Evolutionary conservation across 2,888 invertebrate genomes (phyloP).

Genomic region (Ametastegia equiseti): DNA sequence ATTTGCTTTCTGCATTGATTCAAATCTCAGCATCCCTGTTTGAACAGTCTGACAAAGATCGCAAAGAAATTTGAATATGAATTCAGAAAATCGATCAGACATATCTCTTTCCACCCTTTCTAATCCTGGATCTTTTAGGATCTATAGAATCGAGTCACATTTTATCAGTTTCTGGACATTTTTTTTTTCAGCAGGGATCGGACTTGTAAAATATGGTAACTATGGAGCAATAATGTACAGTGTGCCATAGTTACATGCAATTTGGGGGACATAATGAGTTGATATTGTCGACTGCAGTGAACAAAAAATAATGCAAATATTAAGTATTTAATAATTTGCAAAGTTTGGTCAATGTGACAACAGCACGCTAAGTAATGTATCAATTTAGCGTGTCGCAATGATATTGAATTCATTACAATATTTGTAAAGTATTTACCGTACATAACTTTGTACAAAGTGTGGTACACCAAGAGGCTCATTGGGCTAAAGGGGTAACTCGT

Average conservation of each 20-base stretch:
- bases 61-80: neutral
- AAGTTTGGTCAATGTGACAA: neutral
- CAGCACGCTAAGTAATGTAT: neutral
- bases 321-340: neutral
- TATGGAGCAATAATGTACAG: neutral
- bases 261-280: conserved; percentile 1
- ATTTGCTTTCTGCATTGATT: neutral
- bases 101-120: neutral
- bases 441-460: neutral
- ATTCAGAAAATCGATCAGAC: neutral
- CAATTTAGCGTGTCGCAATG: neutral
- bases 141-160: neutral
- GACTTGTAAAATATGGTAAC: conserved; percentile 15
- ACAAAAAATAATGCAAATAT: neutral
- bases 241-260: conserved; percentile 28
- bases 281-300: neutral
- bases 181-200: neutral
- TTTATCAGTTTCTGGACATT: neutral
- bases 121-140: neutral
- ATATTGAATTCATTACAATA: neutral
- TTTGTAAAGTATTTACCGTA: neutral
- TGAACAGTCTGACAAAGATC: neutral
- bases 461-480: neutral
- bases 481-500: neutral
- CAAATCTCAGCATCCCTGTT: neutral